These are phyloP conservation scores for Micoletzkya japonica DNA, from an alignment of 2,888 invertebrate species.

Conservation along the genomic window DNA sequence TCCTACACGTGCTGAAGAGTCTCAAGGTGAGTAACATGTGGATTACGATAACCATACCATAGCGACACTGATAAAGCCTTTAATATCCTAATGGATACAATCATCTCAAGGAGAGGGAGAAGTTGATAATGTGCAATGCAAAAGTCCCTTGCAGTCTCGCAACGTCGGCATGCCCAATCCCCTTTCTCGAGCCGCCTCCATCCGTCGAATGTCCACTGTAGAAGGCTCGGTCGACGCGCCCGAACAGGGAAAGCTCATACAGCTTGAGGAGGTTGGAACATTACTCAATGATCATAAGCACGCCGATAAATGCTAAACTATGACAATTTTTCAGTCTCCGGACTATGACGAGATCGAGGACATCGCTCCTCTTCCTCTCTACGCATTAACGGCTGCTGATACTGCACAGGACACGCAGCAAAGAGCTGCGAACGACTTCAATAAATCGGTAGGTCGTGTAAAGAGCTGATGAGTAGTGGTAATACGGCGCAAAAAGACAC, in stretches of 20 bases:
- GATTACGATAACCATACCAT: too few species aligned
- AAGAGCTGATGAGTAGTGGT: too few species aligned
- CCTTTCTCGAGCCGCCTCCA: conserved; percentile 48
- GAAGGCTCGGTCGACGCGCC: conserved; percentile 32
- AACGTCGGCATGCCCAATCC: conserved; percentile 34
- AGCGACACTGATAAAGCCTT: too few species aligned
- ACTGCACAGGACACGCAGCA: too few species aligned
- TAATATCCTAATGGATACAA: too few species aligned
- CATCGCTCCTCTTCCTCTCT: conserved; percentile 94
- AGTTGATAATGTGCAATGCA: neutral
- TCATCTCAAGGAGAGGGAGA: neutral
- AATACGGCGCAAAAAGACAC: neutral
- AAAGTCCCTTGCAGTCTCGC: neutral
- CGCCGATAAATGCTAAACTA: neutral
- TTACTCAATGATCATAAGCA: neutral
- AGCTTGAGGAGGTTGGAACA: conserved; percentile 23
- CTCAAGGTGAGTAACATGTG: conserved; percentile 51
- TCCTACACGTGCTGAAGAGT: conserved; percentile 89
- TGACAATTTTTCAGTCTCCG: conserved; percentile 40
- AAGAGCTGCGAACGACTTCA: too few species aligned
- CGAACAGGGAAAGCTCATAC: conserved; percentile 10
- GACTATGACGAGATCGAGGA: conserved; percentile 90
- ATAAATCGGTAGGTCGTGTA: too few species aligned
- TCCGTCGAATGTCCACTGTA: conserved; percentile 42
- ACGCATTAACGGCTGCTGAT: conserved; percentile 92